Percentiles rank a stretch among this genome's conserved stretches.
Evolutionary conservation across 2,113 vertebrate species (phyloP).

Genomic region (Bufo bufo): DNA sequence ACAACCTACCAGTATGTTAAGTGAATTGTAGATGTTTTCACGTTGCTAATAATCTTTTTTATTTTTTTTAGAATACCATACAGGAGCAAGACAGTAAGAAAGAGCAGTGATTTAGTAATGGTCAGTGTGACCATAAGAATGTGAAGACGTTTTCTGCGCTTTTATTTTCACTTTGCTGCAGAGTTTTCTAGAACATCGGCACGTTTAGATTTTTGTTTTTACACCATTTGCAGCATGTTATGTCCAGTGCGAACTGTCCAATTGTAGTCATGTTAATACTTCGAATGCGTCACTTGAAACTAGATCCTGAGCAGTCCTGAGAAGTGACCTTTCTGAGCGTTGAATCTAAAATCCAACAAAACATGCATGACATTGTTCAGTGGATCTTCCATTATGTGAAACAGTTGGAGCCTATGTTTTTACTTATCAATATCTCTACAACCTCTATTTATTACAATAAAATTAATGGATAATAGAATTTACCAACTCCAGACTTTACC

Average conservation of each 20-base stretch:
- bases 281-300: too few species aligned
- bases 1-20: too few species aligned
- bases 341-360: neutral
- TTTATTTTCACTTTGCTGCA: neutral
- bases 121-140: neutral
- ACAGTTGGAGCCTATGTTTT: neutral
- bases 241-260: neutral
- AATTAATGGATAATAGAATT: neutral
- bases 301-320: too few species aligned
- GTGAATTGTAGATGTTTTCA: neutral
- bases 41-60: neutral
- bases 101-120: conserved; percentile 8
- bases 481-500: neutral
- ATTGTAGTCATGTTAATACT: neutral
- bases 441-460: too few species aligned
- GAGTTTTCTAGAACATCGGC: neutral
- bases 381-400: neutral
- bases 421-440: too few species aligned
- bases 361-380: neutral
- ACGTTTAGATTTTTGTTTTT: neutral
- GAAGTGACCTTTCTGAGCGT: neutral
- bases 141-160: neutral
- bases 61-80: conserved; percentile 28
- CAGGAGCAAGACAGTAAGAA: conserved; percentile 29
- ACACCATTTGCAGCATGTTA: neutral